A percentile compares a stretch with the other conserved stretches of the same genome.
Evolutionary conservation across 2,888 invertebrate species (phyloP).

Genomic region (Cheilosia grossa): DNA sequence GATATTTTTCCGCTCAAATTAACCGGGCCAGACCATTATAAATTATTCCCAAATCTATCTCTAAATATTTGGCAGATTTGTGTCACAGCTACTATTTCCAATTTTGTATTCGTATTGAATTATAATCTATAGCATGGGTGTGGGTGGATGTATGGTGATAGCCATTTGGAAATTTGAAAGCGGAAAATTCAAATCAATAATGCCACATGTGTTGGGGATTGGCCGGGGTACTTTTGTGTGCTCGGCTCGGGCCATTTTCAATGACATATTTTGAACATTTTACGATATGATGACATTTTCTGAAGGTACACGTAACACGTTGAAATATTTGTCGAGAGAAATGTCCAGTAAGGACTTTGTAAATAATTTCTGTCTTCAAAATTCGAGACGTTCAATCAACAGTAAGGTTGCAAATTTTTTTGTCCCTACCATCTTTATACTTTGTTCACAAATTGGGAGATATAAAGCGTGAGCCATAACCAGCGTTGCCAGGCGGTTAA

Average conservation of each 20-base stretch:
- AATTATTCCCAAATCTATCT: slow-evolving; percentile 66
- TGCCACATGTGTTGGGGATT: neutral
- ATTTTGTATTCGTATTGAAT: neutral
- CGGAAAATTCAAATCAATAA: slow-evolving; percentile 63
- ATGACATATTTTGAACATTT: slow-evolving; percentile 84
- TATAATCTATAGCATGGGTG: neutral
- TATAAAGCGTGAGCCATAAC: too few species aligned
- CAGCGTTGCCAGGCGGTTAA: too few species aligned
- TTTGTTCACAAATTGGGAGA: too few species aligned
- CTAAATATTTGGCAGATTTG: slow-evolving; percentile 53
- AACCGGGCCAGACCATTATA: slow-evolving; percentile 30
- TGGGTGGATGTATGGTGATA: neutral
- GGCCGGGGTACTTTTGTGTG: neutral
- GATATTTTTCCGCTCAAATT: slow-evolving; percentile 49
- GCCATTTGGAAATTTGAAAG: slow-evolving; percentile 50
- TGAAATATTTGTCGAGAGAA: neutral
- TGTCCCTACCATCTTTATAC: too few species aligned
- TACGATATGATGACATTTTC: neutral
- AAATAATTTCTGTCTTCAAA: too few species aligned
- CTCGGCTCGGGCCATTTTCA: slow-evolving; percentile 92
- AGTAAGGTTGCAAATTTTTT: too few species aligned
- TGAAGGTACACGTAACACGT: neutral
- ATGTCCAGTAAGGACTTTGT: neutral
- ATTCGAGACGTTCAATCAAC: too few species aligned
- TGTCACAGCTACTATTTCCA: neutral